Evolutionary conservation across 2,113 vertebrate genomes (phyloP).

Genomic region (Paralichthys olivaceus): DNA sequence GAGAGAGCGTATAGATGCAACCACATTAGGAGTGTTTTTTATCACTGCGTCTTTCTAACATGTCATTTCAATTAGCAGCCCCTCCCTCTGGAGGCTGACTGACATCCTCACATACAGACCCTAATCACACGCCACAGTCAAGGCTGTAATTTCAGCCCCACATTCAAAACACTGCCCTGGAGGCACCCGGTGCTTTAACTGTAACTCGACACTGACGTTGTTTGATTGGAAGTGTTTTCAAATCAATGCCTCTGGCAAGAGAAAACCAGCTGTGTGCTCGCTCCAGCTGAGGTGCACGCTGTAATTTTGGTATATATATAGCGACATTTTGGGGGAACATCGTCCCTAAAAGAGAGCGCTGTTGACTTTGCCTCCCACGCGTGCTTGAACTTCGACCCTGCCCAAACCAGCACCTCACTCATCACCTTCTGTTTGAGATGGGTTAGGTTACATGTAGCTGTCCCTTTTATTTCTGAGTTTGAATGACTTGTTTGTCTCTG

Average conservation of each 20-base stretch:
- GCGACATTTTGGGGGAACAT: slow-evolving; percentile 56
- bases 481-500: slow-evolving; percentile 10
- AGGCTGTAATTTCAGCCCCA: slow-evolving; percentile 75
- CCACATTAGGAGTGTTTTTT: slow-evolving; percentile 44
- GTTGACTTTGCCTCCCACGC: slow-evolving; percentile 59
- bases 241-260: slow-evolving; percentile 69
- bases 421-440: slow-evolving; percentile 30
- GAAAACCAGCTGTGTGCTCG: slow-evolving; percentile 44
- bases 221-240: slow-evolving; percentile 68
- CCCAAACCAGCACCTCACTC: slow-evolving; percentile 47
- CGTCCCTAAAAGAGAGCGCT: slow-evolving; percentile 55
- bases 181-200: slow-evolving; percentile 42
- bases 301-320: slow-evolving; percentile 80
- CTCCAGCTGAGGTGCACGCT: slow-evolving; percentile 60
- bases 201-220: slow-evolving; percentile 48
- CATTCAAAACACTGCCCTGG: slow-evolving; percentile 61
- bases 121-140: slow-evolving; percentile 64
- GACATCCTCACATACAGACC: slow-evolving; percentile 61
- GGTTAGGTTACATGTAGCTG: slow-evolving; percentile 54
- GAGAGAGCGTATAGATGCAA: slow-evolving; percentile 1
- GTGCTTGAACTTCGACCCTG: slow-evolving; percentile 61
- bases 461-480: slow-evolving; percentile 18
- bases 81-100: slow-evolving; percentile 53
- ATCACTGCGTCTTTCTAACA: slow-evolving; percentile 49
- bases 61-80: slow-evolving; percentile 67